Evolutionary conservation across 2,888 invertebrate species (phyloP), one percentile per base, ranked within the genome.

Genomic region (Dioctria linearis): DNA sequence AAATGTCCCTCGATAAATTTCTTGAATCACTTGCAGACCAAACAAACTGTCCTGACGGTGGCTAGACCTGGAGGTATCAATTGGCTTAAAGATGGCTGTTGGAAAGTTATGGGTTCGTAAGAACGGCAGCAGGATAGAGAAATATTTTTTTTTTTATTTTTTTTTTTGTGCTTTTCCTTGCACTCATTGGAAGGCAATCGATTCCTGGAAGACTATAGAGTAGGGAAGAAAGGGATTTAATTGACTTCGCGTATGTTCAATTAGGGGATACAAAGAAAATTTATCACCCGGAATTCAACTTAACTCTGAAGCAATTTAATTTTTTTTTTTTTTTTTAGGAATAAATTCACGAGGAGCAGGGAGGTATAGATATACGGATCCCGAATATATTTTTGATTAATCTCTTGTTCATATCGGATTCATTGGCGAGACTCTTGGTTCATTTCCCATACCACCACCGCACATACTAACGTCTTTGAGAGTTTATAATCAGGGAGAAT

Each of bases 1-100:
- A 76, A 76, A 76, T 63, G 63, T 25, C n/a, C 59, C 46, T 63
- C 63, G 63, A 76, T 76, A 76, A 76, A 76, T 61, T 75, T 46
- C 37, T 76, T 13, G 43, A 73, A 57, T 73, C 57, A 59, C 57
- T 57, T 73, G 73, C 73, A 73, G 73, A 54, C 73, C 57, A 73
- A 73, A 76, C 75, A 76, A 46, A 76, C 37, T 63, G 61, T 63
- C 49, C 63, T n/a, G 46, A 46, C 25, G 39, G 37, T 61, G 37
- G 49, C 13, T 63, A 39, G 63, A 63, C 49, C 49, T 11, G 42
- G 39, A 76, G 76, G 63, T 76, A 61, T 76, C 76, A 63, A 76
- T 76, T 76, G 76, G 63, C 76, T 76, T 63, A 76, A 76, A 63
- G 49, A 63, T 63, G 8, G 37, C 73, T 73, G 37, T 57, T 42